Conservation (phyloP, 2,113 vertebrate genomes). For the Seriola dumerili region DNA sequence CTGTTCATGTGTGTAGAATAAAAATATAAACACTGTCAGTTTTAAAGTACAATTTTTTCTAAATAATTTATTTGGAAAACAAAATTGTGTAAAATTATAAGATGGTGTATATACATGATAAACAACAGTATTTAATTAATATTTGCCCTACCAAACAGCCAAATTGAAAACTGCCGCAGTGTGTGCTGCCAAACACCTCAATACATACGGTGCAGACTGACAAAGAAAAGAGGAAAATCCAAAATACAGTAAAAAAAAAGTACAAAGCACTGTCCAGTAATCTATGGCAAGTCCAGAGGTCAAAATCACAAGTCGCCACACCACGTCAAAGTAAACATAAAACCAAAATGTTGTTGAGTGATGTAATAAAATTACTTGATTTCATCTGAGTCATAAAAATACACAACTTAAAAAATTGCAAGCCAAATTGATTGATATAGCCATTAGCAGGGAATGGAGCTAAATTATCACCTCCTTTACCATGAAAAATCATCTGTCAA, state of each 20-base stretch:
- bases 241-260: too few species aligned
- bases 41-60: not conserved
- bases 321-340: not conserved
- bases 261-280: not conserved
- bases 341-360: not conserved
- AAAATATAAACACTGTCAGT: not conserved
- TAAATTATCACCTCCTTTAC: not conserved
- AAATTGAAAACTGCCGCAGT: too few species aligned
- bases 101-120: too few species aligned
- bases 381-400: too few species aligned
- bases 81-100: too few species aligned
- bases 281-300: not conserved
- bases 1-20: not conserved
- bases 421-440: not conserved
- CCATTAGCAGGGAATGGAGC: not conserved
- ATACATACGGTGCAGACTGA: too few species aligned
- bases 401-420: not conserved
- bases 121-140: too few species aligned
- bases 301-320: not conserved
- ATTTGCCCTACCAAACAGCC: too few species aligned
- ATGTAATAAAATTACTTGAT: not conserved
- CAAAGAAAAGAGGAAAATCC: too few species aligned
- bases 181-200: too few species aligned
- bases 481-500: not conserved
- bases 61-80: not conserved